Evolutionary conservation across 1,140 invertebrate species (phyloP).

Genomic region (Trichoplusia ni): DNA sequence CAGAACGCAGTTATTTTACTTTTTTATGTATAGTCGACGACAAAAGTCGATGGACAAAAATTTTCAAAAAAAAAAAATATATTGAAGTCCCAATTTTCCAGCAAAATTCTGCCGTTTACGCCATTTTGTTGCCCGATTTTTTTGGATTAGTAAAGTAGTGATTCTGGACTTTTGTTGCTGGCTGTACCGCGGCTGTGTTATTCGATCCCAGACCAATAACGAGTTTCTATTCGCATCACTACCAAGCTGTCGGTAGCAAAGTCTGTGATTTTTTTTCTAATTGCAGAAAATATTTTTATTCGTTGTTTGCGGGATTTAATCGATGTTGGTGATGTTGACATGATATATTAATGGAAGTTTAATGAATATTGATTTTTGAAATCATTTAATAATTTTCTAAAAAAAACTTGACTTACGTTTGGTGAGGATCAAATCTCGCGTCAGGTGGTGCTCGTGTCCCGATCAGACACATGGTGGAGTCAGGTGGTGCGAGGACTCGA

Average conservation of each 20-base stretch:
- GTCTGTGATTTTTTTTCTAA: conserved; percentile 14
- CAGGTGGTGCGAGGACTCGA: conserved; percentile 80
- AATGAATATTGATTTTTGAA: not conserved
- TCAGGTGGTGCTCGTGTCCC: conserved; percentile 81
- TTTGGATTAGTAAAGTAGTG: too few species aligned
- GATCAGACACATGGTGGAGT: conserved; percentile 82
- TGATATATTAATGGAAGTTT: too few species aligned
- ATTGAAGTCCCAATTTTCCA: too few species aligned
- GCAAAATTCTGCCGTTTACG: too few species aligned
- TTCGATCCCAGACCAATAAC: conserved; percentile 30
- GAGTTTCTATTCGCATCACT: conserved; percentile 30
- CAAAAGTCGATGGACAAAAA: too few species aligned
- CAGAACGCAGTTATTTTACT: conserved; percentile 22
- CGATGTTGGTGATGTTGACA: too few species aligned
- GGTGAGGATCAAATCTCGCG: conserved; percentile 77
- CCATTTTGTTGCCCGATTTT: too few species aligned
- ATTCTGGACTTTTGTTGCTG: too few species aligned
- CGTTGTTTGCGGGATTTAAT: conserved; percentile 18
- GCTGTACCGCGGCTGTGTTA: conserved; percentile 11
- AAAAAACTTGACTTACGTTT: conserved; percentile 57
- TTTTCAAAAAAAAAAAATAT: too few species aligned
- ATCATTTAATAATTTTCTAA: not conserved
- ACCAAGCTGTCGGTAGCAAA: conserved; percentile 15
- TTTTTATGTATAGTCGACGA: too few species aligned
- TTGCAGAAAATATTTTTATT: not conserved